These are phyloP conservation scores for Lipophrys pholis DNA, from an alignment of 2,113 vertebrate genomes.

Conservation along the genomic window DNA sequence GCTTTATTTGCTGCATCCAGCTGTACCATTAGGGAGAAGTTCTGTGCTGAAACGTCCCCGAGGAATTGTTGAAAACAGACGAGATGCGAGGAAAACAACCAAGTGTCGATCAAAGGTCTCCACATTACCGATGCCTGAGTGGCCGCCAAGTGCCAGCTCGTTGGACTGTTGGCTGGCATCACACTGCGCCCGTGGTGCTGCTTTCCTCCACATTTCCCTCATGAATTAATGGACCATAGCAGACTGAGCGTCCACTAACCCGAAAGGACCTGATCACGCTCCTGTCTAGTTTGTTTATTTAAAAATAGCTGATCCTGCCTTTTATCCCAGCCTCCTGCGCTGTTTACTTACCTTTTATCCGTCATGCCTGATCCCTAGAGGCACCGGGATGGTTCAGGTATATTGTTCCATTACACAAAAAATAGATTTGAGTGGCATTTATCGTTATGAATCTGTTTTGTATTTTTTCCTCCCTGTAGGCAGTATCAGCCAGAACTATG, in stretches of 20 bases:
- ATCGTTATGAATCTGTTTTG: not conserved
- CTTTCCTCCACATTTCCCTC: slow-evolving; percentile 11
- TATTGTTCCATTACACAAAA: slow-evolving; percentile 5
- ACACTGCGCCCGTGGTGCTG: slow-evolving; percentile 4
- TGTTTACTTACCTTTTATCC: slow-evolving; percentile 33
- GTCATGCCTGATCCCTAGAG: slow-evolving; percentile 3
- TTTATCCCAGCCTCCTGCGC: not conserved
- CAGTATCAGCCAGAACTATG: not conserved
- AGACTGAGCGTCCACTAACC: slow-evolving; percentile 34
- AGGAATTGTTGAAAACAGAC: slow-evolving; percentile 18
- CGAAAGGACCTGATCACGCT: slow-evolving; percentile 29
- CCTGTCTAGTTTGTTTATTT: slow-evolving; percentile 50
- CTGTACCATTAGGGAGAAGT: slow-evolving; percentile 36
- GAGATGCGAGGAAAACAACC: slow-evolving; percentile 33
- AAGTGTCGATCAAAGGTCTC: slow-evolving; percentile 16
- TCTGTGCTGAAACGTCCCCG: slow-evolving; percentile 27
- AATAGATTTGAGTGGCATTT: slow-evolving; percentile 20
- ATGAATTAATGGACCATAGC: slow-evolving; percentile 54
- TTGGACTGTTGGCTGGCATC: slow-evolving; percentile 33
- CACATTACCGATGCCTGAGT: slow-evolving; percentile 31
- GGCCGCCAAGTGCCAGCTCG: slow-evolving; percentile 16
- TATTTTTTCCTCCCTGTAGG: not conserved
- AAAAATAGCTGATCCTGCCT: slow-evolving; percentile 38
- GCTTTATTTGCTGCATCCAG: slow-evolving; percentile 46
- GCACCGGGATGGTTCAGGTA: not conserved